Evolutionary conservation across 2,113 vertebrate species (phyloP).

Genomic region (Thomomys bottae): DNA sequence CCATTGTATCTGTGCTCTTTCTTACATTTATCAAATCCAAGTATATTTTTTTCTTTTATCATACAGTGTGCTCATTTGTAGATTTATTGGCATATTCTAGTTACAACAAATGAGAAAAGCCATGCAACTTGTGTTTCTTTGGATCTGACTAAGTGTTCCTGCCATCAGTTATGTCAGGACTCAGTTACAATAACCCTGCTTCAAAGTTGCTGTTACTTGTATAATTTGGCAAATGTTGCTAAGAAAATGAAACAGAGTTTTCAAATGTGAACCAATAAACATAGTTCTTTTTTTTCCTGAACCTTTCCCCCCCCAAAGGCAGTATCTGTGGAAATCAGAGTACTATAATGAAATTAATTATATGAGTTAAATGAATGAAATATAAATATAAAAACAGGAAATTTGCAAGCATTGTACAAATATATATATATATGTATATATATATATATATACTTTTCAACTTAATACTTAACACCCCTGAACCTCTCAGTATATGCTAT

Average conservation of each 20-base stretch:
- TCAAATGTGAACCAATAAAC: neutral
- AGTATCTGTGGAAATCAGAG: slow-evolving; percentile 9
- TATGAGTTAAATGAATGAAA: slow-evolving; percentile 28
- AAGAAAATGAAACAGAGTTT: neutral
- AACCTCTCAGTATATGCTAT: neutral
- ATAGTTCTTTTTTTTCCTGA: neutral
- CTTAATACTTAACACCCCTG: neutral
- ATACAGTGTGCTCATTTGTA: too few species aligned
- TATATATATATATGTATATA: neutral
- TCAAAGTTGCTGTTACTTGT: neutral
- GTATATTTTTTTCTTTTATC: too few species aligned
- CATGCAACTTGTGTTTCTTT: too few species aligned
- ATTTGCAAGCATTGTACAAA: neutral
- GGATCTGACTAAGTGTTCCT: neutral
- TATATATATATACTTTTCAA: neutral
- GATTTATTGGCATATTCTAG: too few species aligned
- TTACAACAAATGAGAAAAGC: too few species aligned
- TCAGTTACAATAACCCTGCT: neutral
- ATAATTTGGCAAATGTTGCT: neutral
- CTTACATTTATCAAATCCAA: too few species aligned
- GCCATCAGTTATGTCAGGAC: neutral
- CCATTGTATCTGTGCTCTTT: too few species aligned
- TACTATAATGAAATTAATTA: neutral
- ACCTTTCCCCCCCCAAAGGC: too few species aligned
- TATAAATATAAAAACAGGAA: slow-evolving; percentile 26